Conservation (phyloP, 2,888 invertebrate species). For the Drosophila putrida region DNA sequence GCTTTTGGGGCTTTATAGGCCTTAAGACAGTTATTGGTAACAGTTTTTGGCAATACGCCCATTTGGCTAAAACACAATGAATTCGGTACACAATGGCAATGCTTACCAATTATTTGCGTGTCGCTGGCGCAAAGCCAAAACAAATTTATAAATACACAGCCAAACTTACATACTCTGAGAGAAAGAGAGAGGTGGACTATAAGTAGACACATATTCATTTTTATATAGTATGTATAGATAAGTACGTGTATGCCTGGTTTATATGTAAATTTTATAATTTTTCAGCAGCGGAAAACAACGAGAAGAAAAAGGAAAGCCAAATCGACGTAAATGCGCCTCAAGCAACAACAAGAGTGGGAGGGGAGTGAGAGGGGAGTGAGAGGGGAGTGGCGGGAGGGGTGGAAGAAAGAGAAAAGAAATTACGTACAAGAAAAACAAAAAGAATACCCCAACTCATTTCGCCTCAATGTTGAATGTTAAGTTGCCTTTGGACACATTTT, state of each 20-base stretch:
- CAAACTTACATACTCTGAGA: constrained; percentile 23
- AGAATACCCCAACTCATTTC: constrained; percentile 49
- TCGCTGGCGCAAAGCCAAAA: constrained; percentile 71
- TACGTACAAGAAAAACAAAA: constrained; percentile 50
- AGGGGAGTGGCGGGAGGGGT: neutral
- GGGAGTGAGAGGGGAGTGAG: no score
- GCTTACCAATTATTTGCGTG: constrained; percentile 79
- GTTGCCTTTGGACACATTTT: constrained; percentile 55
- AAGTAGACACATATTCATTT: constrained; percentile 52
- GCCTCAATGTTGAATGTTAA: constrained; percentile 49
- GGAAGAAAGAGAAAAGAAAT: constrained; percentile 24
- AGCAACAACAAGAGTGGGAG: constrained; percentile 31
- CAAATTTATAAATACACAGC: constrained; percentile 66
- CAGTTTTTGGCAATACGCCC: constrained; percentile 32
- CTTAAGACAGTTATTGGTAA: constrained; percentile 68
- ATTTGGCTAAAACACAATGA: constrained; percentile 40
- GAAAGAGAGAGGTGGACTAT: constrained; percentile 28
- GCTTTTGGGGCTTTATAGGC: constrained; percentile 8
- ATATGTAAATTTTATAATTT: constrained; percentile 76
- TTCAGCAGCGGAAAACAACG: constrained; percentile 51
- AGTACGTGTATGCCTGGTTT: constrained; percentile 48
- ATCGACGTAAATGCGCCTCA: constrained; percentile 77
- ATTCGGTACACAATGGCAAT: constrained; percentile 65
- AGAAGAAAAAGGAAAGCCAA: constrained; percentile 33
- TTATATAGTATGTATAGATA: constrained; percentile 36